Base-by-base conservation (phyloP, 2,797 vertebrate species). In the Halcyon leucocephala region DNA sequence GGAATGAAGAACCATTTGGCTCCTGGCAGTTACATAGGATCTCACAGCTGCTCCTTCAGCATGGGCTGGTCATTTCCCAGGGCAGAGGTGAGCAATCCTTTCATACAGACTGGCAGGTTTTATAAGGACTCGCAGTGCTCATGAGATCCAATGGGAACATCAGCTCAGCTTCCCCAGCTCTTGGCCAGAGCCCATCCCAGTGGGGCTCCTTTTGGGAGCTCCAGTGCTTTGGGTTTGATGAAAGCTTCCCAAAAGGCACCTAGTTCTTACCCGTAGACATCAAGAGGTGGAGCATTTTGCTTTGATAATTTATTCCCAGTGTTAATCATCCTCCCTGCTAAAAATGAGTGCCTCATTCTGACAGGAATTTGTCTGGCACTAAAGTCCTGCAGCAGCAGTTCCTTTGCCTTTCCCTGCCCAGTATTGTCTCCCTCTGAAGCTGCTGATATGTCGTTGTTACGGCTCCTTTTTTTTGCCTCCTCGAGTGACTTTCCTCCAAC, bases 321-420 rank as follows among this genome's bases (percentile, higher is more conserved):
- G 65, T 88, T 93, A 82, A 93, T 95, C 91, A 86, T 48, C 76
- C 39, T 91, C 60, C 65, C 42, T 37, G 25, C 58, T 70, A 51
- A 72, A 89, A 95, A 82, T 18, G 26, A 86, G 58, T 31, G 52
- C 48, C 61, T 86, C 26, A 74, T 82, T 91, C 87, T 33, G 48
- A 48, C 16, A 35, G 9, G 84, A 84, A 82, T 91, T 79, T 73
- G 42, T 14, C 86, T 73, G 78, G 51, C 86, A 72, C 74, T 48
- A 46, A n/a, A 2, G 12, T 93, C 86, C 90, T 90, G 70, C 81
- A 73, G 61, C 12, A 2, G 26, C 54, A 41, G 31, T 67, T 89
- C 9, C 4, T 61, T 83, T 78, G 16, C 39, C 62, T 83, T 89
- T 90, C 73, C 81, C 65, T 71, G 76, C 82, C 90, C 73, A 14